phyloP scores from a whole-genome alignment of 1,140 invertebrate genomes.

The Drosophila suzukii region DNA sequence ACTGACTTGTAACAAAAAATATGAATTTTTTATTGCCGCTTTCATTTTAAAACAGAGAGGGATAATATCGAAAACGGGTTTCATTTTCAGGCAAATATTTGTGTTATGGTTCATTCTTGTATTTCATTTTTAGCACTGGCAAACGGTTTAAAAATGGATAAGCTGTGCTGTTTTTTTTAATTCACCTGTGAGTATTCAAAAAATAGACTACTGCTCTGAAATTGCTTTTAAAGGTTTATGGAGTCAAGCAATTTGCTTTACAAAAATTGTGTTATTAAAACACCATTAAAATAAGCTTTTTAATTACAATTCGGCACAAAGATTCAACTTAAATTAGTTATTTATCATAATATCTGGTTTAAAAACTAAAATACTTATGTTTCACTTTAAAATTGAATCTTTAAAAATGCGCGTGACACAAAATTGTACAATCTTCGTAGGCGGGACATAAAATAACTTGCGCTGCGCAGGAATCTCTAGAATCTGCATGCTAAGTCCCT shows the following conservation, averaged over 20 bases:
- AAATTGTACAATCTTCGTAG: no score
- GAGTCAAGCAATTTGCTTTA: background rate
- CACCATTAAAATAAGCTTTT: no score
- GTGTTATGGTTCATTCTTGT: conserved; percentile 4
- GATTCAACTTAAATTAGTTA: no score
- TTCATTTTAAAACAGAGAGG: conserved; percentile 10
- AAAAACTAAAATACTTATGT: no score
- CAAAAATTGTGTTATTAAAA: background rate
- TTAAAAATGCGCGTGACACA: no score
- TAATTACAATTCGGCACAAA: no score
- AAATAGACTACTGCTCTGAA: background rate
- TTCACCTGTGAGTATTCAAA: background rate
- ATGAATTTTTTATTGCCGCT: conserved; percentile 33
- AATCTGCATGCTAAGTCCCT: no score
- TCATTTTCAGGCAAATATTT: conserved; percentile 26
- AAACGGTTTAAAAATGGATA: background rate
- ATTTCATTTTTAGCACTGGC: background rate
- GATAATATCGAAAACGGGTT: conserved; percentile 20
- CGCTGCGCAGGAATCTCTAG: no score
- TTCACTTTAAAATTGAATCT: no score
- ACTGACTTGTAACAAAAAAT: conserved; percentile 48
- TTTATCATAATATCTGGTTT: no score
- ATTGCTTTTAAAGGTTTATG: background rate
- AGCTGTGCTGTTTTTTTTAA: background rate
- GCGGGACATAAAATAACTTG: no score